These are phyloP conservation scores for Hemicordylus capensis DNA, from an alignment of 2,113 vertebrate species.

Conservation along the genomic window DNA sequence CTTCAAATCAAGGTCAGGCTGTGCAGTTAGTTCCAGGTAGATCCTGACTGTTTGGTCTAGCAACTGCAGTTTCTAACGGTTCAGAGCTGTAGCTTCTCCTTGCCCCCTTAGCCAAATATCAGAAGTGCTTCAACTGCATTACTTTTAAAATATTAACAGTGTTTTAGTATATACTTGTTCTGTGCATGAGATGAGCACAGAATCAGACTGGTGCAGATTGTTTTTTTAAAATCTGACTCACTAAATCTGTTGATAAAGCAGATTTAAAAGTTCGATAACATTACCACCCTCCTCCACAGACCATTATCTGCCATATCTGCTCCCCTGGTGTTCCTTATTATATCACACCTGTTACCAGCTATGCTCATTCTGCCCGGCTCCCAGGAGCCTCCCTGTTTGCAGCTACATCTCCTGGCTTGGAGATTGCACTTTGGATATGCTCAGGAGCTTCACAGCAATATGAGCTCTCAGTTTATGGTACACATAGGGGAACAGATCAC, in stretches of 20 bases:
- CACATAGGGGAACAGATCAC: no score
- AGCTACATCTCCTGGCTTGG: no score
- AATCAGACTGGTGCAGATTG: not conserved
- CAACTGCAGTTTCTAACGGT: not conserved
- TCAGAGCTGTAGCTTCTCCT: not conserved
- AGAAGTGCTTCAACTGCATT: not conserved
- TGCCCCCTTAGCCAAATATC: not conserved
- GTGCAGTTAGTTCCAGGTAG: not conserved
- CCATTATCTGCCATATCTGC: no score
- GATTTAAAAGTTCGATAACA: not conserved
- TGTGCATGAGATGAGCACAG: not conserved
- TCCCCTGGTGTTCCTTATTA: no score
- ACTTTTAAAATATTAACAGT: not conserved
- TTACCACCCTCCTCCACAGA: not conserved
- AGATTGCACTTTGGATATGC: no score
- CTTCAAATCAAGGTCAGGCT: not conserved
- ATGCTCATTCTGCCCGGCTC: no score
- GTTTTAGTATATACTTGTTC: not conserved
- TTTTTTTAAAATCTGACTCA: not conserved
- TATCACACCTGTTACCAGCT: no score
- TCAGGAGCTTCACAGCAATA: no score
- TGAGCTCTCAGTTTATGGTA: no score
- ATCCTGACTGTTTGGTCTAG: not conserved
- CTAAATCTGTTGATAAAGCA: not conserved
- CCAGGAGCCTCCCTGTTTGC: no score